Percentiles rank a stretch among this genome's conserved stretches.
Conservation (phyloP, 2,888 invertebrate genomes). For the Rhynchonema sp. region DNA sequence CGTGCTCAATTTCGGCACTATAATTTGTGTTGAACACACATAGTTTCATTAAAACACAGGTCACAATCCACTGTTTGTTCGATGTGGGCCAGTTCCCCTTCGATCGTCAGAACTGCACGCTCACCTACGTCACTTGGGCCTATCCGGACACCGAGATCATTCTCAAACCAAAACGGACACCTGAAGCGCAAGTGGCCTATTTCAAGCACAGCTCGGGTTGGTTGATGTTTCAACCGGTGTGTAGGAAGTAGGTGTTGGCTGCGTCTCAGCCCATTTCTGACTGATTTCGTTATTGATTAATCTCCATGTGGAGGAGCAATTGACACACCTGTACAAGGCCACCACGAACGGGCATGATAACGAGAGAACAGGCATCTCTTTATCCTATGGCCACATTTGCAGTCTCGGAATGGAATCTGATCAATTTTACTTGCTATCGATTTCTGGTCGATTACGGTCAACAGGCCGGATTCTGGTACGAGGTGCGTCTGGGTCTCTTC, state of each 20-base stretch:
- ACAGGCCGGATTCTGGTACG: not conserved
- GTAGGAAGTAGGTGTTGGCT: no score
- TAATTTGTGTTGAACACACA: no score
- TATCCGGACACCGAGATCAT: not conserved
- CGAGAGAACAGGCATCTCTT: no score
- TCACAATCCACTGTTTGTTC: not conserved
- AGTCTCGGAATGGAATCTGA: not conserved
- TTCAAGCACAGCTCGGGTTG: not conserved
- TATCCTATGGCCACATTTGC: no score
- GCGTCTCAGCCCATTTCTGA: no score
- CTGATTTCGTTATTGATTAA: no score
- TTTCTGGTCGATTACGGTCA: not conserved
- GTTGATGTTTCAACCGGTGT: not conserved
- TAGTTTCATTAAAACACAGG: no score
- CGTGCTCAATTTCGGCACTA: no score
- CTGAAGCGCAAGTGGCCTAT: not conserved
- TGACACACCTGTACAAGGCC: no score
- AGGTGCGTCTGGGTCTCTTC: no score
- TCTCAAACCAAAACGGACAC: not conserved
- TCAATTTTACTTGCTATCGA: not conserved
- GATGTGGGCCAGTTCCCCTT: not conserved
- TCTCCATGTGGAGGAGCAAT: no score
- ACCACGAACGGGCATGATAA: no score
- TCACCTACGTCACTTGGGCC: not conserved
- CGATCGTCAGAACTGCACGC: not conserved